phyloP scores from a whole-genome alignment of 2,888 invertebrate species.

The Phortica okadai region DNA sequence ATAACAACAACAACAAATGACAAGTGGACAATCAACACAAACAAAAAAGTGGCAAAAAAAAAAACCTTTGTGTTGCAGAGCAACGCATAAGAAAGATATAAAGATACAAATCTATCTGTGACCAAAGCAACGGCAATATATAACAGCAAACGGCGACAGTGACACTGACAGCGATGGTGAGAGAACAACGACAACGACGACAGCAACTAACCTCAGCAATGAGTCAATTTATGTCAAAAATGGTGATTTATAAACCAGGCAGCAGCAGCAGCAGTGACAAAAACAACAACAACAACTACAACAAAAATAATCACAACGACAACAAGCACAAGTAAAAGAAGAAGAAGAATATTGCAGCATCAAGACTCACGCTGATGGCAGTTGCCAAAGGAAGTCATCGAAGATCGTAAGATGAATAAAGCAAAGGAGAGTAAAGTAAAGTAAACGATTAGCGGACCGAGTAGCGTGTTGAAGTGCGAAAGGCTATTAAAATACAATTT shows the following conservation, averaged over 20 bases:
- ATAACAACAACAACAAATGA: neutral
- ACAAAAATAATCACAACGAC: neutral
- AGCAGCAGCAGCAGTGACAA: neutral
- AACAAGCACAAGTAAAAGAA: neutral
- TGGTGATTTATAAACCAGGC: constrained; percentile 28
- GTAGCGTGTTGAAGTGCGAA: constrained; percentile 25
- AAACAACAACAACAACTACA: neutral
- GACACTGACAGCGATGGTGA: neutral
- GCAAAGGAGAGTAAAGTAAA: neutral
- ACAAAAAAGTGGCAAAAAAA: neutral
- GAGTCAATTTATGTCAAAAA: constrained; percentile 33
- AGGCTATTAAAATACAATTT: constrained; percentile 30
- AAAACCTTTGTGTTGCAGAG: neutral
- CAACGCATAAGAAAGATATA: neutral
- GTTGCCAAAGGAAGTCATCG: neutral
- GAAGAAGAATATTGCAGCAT: neutral
- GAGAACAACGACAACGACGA: neutral
- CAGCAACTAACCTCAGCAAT: constrained; percentile 12
- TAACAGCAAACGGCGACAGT: neutral
- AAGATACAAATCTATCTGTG: constrained; percentile 30
- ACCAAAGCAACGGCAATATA: neutral
- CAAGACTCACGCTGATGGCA: too few relatives aligned
- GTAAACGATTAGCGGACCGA: neutral
- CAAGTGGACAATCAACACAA: neutral
- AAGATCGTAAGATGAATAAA: neutral